These are phyloP conservation scores for Amia ocellicauda DNA, from an alignment of 2,113 vertebrate genomes.

Conservation along the genomic window DNA sequence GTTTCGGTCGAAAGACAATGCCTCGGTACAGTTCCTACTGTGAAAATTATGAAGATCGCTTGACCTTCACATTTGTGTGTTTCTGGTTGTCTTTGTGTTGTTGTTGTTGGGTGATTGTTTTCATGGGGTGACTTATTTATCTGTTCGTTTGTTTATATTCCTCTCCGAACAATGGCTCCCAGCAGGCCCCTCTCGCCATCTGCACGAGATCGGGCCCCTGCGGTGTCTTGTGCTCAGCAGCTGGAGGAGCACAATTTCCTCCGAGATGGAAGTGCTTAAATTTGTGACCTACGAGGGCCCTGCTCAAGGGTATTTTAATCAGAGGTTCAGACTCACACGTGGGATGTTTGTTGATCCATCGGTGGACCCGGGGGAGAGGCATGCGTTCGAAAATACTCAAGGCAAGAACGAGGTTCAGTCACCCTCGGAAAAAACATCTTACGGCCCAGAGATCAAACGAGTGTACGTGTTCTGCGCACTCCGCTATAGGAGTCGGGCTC, in stretches of 20 bases:
- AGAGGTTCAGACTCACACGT: constrained; percentile 22
- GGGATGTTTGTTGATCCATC: constrained; percentile 30
- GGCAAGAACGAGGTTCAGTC: too few species aligned
- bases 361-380: too few species aligned
- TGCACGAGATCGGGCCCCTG: neutral
- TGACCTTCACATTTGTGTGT: too few species aligned
- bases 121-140: too few species aligned
- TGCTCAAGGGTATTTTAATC: constrained; percentile 14
- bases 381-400: too few species aligned
- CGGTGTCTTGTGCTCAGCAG: neutral
- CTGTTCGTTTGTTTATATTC: neutral
- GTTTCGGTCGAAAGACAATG: too few species aligned
- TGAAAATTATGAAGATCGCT: too few species aligned
- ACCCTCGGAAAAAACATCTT: constrained; percentile 4
- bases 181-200: neutral
- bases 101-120: too few species aligned
- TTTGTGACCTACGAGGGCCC: constrained; percentile 17
- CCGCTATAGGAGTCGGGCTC: too few species aligned
- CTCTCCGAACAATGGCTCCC: neutral
- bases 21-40: too few species aligned
- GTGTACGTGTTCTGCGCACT: too few species aligned
- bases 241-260: constrained; percentile 10
- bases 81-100: too few species aligned
- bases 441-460: constrained; percentile 20
- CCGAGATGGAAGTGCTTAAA: neutral